Evolutionary conservation across 2,888 invertebrate species (phyloP).

Genomic region (Ochropleura plecta): DNA sequence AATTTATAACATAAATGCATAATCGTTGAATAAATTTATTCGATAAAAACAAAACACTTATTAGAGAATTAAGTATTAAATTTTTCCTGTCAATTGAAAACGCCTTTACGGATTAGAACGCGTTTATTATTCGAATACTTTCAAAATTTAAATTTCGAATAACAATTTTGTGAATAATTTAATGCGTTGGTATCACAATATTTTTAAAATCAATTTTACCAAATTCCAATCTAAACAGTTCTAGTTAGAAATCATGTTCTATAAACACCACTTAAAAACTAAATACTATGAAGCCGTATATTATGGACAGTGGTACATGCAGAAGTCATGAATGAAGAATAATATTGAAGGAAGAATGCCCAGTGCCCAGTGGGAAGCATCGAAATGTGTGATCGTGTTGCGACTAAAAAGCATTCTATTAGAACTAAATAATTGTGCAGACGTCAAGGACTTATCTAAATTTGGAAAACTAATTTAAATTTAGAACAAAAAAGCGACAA

Average conservation of each 20-base stretch:
- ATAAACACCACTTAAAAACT: constrained; percentile 29
- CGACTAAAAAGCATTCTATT: constrained; percentile 81
- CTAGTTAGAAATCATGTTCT: constrained; percentile 25
- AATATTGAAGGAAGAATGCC: constrained; percentile 56
- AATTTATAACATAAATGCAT: constrained; percentile 21
- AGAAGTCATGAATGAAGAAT: constrained; percentile 62
- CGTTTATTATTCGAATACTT: constrained; percentile 22
- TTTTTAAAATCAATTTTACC: neutral
- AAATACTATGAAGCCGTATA: constrained; percentile 50
- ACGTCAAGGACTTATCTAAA: constrained; percentile 27
- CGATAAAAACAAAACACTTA: constrained; percentile 12
- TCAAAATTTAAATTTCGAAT: constrained; percentile 26
- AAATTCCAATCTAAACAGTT: constrained; percentile 31
- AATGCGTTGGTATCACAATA: neutral
- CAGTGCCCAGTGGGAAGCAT: constrained; percentile 76
- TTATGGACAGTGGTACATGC: constrained; percentile 69
- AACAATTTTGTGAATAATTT: constrained; percentile 24
- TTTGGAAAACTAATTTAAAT: neutral
- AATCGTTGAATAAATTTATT: constrained; percentile 32
- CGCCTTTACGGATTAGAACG: neutral
- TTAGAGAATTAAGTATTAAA: constrained; percentile 23
- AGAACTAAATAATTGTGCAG: constrained; percentile 52
- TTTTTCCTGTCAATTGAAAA: constrained; percentile 22
- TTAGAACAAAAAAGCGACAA: neutral
- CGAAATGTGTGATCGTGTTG: constrained; percentile 87